These are phyloP conservation scores for Mus musculus DNA, from an alignment of 2,113 vertebrate genomes.

Conservation along the genomic window GRCm39 chr4:96125001-96125500, in stretches of 20 bases:
- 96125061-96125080: neutral
- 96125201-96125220: too few relatives aligned
- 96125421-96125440: neutral
- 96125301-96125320: neutral
- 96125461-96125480: neutral
- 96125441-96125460: neutral
- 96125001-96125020: neutral
- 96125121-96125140: neutral
- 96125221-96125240: neutral
- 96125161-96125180: neutral
- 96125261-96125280: neutral
- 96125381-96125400: neutral
- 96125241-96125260: neutral
- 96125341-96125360: neutral
- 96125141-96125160: accelerated
- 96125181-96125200: neutral
- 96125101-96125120: too few relatives aligned
- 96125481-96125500: neutral
- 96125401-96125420: neutral
- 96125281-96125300: neutral
- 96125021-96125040: neutral
- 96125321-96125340: accelerated
- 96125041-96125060: neutral
- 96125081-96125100: neutral
- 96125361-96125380: neutral